These are phyloP conservation scores for Agonopterix alstromeriana DNA, from an alignment of 2,888 invertebrate genomes.

Conservation along the genomic window DNA sequence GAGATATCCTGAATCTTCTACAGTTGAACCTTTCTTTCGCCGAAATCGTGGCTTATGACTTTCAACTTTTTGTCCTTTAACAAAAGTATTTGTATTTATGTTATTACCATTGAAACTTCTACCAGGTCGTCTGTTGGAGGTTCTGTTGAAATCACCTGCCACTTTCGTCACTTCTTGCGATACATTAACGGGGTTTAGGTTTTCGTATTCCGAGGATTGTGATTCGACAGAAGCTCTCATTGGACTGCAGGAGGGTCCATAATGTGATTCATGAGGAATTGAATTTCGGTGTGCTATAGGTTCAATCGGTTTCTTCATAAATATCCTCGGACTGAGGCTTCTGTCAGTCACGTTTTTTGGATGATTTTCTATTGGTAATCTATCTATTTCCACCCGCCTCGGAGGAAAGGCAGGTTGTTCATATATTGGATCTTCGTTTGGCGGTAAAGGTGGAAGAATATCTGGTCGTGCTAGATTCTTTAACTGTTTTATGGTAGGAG, in stretches of 20 bases:
- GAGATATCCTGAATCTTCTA: slow-evolving; percentile 89
- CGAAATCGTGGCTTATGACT: slow-evolving; percentile 37
- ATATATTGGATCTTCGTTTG: slow-evolving; percentile 75
- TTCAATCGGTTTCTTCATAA: slow-evolving; percentile 41
- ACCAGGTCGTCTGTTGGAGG: slow-evolving; percentile 32
- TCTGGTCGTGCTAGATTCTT: slow-evolving; percentile 79
- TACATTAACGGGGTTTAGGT: slow-evolving; percentile 28
- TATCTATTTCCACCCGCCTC: slow-evolving; percentile 58
- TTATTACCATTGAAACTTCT: slow-evolving; percentile 20
- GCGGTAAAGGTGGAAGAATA: slow-evolving; percentile 80
- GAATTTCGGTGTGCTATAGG: slow-evolving; percentile 26
- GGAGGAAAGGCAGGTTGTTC: slow-evolving; percentile 77
- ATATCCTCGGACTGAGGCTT: slow-evolving; percentile 74
- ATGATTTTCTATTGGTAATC: slow-evolving; percentile 47
- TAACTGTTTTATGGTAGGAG: slow-evolving; percentile 62
- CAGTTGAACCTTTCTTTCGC: slow-evolving; percentile 53
- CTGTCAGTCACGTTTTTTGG: slow-evolving; percentile 83
- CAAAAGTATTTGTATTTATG: slow-evolving; percentile 60
- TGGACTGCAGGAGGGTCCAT: slow-evolving; percentile 50
- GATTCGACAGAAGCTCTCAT: slow-evolving; percentile 71
- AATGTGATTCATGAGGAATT: slow-evolving; percentile 33
- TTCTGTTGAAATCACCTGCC: slow-evolving; percentile 30
- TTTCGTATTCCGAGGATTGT: slow-evolving; percentile 71
- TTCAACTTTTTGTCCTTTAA: slow-evolving; percentile 44
- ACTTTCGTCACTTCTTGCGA: slow-evolving; percentile 9